A percentile compares a stretch with the other conserved stretches of the same genome.
These are phyloP conservation scores for Drosophila nigritarsus DNA, from an alignment of 2,888 invertebrate species.

Conservation along the genomic window DNA sequence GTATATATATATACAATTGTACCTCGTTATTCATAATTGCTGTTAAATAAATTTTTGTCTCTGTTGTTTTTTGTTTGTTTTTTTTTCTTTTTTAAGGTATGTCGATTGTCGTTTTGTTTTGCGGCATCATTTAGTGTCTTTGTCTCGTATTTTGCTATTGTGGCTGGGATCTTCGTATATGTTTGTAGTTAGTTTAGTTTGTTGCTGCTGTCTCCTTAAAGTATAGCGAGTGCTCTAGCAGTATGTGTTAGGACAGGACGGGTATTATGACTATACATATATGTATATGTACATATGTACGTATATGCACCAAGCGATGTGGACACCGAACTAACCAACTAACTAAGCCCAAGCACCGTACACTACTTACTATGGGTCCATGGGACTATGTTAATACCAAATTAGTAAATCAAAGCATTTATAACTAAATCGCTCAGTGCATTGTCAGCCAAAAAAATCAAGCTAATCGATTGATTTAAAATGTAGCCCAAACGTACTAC, in stretches of 20 bases:
- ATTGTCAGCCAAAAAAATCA: constrained; percentile 16
- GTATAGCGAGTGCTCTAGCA: constrained; percentile 37
- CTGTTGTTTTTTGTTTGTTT: neutral
- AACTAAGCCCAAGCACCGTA: constrained; percentile 11
- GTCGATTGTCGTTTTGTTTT: constrained; percentile 68
- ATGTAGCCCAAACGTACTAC: neutral
- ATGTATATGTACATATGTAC: constrained; percentile 8
- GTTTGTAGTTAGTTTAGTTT: constrained; percentile 16
- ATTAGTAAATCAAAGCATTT: neutral
- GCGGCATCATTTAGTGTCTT: constrained; percentile 47
- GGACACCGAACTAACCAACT: constrained; percentile 12
- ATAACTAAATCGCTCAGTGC: neutral
- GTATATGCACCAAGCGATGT: constrained; percentile 18
- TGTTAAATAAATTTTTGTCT: constrained; percentile 15
- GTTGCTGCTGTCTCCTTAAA: constrained; percentile 20
- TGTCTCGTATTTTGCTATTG: constrained; percentile 39
- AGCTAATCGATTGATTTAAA: neutral
- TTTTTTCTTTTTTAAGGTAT: constrained; percentile 32
- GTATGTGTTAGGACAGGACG: constrained; percentile 37
- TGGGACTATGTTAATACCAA: neutral
- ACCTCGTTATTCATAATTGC: constrained; percentile 17
- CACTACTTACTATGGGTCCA: constrained; percentile 1
- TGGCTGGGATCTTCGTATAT: constrained; percentile 58
- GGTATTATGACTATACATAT: constrained; percentile 38
- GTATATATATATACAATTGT: constrained; percentile 38